Evolutionary conservation across 2,797 vertebrate genomes (phyloP).

Genomic region (Tapirus indicus): DNA sequence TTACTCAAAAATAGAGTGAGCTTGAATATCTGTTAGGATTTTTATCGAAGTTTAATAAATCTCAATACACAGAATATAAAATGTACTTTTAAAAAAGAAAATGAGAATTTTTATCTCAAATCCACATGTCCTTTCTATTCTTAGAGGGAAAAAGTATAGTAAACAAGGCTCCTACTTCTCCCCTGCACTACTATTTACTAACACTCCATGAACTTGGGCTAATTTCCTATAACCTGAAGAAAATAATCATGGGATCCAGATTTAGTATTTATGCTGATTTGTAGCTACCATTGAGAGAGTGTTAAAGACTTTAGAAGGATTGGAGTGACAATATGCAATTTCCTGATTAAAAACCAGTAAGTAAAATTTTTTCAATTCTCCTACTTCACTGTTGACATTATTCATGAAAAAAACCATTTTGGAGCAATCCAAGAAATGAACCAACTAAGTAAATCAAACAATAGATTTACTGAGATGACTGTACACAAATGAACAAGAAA

Average conservation of each 20-base stretch:
- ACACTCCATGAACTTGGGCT: background rate
- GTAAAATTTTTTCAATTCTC: conserved; percentile 17
- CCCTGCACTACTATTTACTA: background rate
- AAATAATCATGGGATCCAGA: background rate
- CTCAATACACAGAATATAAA: background rate
- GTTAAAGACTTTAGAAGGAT: conserved; percentile 54
- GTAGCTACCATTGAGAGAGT: background rate
- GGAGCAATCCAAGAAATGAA: background rate
- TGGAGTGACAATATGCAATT: conserved; percentile 30
- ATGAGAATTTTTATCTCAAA: background rate
- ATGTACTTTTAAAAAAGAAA: background rate
- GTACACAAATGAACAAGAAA: background rate
- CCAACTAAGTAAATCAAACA: background rate
- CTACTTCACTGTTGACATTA: conserved; percentile 22
- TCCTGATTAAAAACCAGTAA: conserved; percentile 67
- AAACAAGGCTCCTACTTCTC: background rate
- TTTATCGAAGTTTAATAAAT: background rate
- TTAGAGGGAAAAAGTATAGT: background rate
- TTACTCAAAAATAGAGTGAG: conserved; percentile 38
- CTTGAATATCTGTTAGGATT: background rate
- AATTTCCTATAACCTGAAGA: conserved; percentile 39
- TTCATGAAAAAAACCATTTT: conserved; percentile 36
- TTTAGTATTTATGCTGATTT: conserved; percentile 37
- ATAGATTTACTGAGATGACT: conserved; percentile 41
- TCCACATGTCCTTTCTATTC: background rate